Evolutionary conservation across 2,113 vertebrate species (phyloP).

Genomic region (Gorsachius goisagi): DNA sequence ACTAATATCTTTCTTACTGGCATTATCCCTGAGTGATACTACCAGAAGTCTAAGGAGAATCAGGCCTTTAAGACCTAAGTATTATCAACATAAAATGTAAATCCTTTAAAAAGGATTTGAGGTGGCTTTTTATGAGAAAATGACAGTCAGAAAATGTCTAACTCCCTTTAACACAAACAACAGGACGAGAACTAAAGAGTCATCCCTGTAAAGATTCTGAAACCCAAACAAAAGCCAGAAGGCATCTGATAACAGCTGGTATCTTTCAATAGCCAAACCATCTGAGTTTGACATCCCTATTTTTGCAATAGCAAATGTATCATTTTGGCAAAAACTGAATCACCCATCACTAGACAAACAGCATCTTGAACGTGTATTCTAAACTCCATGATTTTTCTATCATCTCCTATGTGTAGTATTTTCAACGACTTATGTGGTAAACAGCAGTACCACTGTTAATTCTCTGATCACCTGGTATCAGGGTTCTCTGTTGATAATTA

Average conservation of each 20-base stretch:
- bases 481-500: background rate
- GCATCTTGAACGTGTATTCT: background rate
- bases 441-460: background rate
- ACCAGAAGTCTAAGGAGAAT: background rate
- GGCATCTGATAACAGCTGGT: background rate
- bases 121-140: slow-evolving; percentile 14
- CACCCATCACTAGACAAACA: background rate
- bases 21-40: background rate
- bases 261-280: background rate
- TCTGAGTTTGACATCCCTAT: background rate
- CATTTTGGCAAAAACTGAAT: background rate
- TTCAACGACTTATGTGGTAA: accelerated
- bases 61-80: background rate
- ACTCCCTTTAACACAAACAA: background rate
- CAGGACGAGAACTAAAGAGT: background rate
- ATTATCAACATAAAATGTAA: slow-evolving; percentile 17
- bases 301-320: background rate
- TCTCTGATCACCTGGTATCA: background rate
- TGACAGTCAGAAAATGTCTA: background rate
- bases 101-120: slow-evolving; percentile 27
- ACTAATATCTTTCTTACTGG: background rate
- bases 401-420: background rate
- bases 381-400: background rate
- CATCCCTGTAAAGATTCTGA: background rate
- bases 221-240: background rate